Evolutionary conservation across 2,113 vertebrate genomes (phyloP).

Genomic region (Clarias batrachus): DNA sequence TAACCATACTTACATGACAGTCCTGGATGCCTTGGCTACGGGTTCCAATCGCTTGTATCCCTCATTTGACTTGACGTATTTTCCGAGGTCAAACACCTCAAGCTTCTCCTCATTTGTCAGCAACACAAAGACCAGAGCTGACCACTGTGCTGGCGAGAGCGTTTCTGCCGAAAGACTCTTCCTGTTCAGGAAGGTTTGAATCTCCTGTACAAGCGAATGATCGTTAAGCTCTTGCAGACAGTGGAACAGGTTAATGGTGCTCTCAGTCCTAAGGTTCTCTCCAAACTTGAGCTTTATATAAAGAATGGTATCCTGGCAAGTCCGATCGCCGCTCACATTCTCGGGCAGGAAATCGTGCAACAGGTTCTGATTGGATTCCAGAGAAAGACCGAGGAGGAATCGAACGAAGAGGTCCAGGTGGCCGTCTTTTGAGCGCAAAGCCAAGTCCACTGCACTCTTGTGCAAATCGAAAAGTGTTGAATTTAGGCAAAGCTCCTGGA

Average conservation of each 20-base stretch:
- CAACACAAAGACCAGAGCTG: conserved; percentile 44
- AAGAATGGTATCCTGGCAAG: conserved; percentile 9
- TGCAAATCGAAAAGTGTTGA: conserved; percentile 40
- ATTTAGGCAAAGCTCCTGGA: conserved; percentile 23
- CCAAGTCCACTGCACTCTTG: conserved; percentile 34
- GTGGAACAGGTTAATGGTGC: conserved; percentile 34
- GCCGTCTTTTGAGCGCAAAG: conserved; percentile 16
- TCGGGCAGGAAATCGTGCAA: conserved; percentile 7
- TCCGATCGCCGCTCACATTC: not conserved
- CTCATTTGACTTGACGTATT: conserved; percentile 28
- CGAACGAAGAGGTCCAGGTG: conserved; percentile 36
- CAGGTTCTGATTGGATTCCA: conserved; percentile 27
- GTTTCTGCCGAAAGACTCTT: conserved; percentile 18
- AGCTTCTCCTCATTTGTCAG: conserved; percentile 31
- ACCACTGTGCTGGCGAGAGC: conserved; percentile 42
- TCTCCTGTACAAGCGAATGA: conserved; percentile 39
- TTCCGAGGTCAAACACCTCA: conserved; percentile 41
- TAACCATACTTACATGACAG: conserved; percentile 37
- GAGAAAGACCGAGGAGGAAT: conserved; percentile 41
- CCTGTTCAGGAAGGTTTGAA: conserved; percentile 27
- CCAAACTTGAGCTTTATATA: conserved; percentile 35
- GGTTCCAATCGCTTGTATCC: conserved; percentile 29
- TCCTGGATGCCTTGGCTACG: conserved; percentile 31
- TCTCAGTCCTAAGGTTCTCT: conserved; percentile 18
- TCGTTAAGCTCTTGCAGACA: conserved; percentile 38